These are phyloP conservation scores for Brachyptera risi DNA, from an alignment of 2,888 invertebrate species.

Conservation along the genomic window DNA sequence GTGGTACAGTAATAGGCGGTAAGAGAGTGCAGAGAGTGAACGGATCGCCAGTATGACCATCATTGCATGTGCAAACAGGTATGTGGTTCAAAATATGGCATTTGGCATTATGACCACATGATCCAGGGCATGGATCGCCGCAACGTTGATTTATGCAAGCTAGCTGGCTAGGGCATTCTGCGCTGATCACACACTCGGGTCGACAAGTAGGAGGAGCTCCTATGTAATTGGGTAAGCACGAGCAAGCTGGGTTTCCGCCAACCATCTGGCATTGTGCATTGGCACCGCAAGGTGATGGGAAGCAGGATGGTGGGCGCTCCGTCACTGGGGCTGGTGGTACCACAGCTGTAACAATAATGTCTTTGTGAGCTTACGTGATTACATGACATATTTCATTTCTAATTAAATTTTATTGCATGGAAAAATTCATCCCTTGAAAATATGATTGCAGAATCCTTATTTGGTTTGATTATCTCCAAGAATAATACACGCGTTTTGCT, in stretches of 20 bases:
- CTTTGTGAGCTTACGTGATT: not conserved
- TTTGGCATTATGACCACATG: conserved; percentile 73
- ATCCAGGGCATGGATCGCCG: conserved; percentile 76
- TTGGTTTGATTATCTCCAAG: no score
- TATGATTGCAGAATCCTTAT: no score
- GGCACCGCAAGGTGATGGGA: conserved; percentile 79
- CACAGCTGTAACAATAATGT: not conserved
- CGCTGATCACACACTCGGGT: conserved; percentile 74
- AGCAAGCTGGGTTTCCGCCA: conserved; percentile 70
- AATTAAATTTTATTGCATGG: not conserved
- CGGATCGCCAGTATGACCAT: conserved; percentile 75
- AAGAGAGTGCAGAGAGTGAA: conserved; percentile 66
- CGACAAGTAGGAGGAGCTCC: conserved; percentile 77
- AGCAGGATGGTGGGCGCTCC: conserved; percentile 68
- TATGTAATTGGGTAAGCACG: conserved; percentile 70
- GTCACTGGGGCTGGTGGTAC: conserved; percentile 41
- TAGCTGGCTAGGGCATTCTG: conserved; percentile 71
- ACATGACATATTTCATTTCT: no score
- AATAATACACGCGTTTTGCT: no score
- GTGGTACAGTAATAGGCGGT: conserved; percentile 42
- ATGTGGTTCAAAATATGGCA: conserved; percentile 76
- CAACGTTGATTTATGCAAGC: conserved; percentile 78
- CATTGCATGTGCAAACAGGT: conserved; percentile 74
- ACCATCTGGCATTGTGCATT: conserved; percentile 75
- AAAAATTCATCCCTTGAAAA: no score